A percentile compares a stretch with the other conserved stretches of the same genome.
These are phyloP conservation scores for Pseudochaenichthys georgianus DNA, from an alignment of 2,797 vertebrate species.

Conservation along the genomic window DNA sequence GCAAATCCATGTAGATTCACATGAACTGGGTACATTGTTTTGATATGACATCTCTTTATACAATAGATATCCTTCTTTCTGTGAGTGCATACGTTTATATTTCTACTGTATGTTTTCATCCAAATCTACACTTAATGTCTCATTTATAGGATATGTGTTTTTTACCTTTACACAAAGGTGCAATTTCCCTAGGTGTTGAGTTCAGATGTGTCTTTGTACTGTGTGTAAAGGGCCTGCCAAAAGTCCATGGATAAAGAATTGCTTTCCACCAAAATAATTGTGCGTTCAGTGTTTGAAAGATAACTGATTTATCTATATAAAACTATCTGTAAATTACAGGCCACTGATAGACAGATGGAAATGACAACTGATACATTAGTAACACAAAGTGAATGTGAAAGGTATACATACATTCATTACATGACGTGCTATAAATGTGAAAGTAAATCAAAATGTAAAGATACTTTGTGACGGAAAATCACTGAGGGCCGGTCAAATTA, in stretches of 20 bases:
- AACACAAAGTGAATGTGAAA: constrained; percentile 1
- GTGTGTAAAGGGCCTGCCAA: background rate
- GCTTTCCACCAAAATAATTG: background rate
- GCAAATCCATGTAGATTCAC: no score
- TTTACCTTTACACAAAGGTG: background rate
- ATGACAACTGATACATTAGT: background rate
- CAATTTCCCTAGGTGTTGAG: background rate
- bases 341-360: background rate
- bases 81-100: background rate
- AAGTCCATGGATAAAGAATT: background rate
- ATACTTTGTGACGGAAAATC: constrained; percentile 58
- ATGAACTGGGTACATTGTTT: background rate
- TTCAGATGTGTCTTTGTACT: background rate
- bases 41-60: background rate
- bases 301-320: no score
- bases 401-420: background rate
- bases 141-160: background rate
- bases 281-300: background rate
- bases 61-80: background rate
- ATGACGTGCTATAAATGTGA: constrained; percentile 33
- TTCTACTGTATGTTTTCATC: background rate
- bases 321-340: background rate
- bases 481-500: constrained; percentile 16
- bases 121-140: background rate
- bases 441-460: constrained; percentile 57